Conservation (phyloP, 2,797 vertebrate species). For the Rhinatrema bivittatum region DNA sequence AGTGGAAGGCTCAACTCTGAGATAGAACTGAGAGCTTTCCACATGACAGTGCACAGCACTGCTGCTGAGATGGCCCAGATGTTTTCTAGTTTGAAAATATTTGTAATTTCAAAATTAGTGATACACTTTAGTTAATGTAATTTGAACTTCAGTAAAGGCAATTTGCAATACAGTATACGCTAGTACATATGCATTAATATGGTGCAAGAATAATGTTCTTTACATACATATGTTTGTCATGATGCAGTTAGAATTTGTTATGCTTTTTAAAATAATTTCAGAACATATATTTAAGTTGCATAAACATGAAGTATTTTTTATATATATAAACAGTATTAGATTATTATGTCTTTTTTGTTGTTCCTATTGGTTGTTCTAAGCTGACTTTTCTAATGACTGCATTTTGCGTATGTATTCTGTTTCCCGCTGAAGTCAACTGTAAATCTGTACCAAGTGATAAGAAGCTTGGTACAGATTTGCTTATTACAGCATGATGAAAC, state of each 20-base stretch:
- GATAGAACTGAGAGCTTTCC: not conserved
- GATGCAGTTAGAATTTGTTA: slow-evolving; percentile 12
- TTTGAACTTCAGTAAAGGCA: not conserved
- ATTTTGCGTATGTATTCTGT: slow-evolving; percentile 6
- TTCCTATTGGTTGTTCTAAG: slow-evolving; percentile 28
- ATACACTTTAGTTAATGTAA: not conserved
- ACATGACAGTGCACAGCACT: not conserved
- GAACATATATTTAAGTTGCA: slow-evolving; percentile 49
- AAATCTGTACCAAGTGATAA: slow-evolving; percentile 16
- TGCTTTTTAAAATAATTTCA: slow-evolving; percentile 11
- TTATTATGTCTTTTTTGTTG: slow-evolving; percentile 20
- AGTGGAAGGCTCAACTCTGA: not conserved
- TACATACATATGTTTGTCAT: not conserved
- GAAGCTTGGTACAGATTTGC: too few species aligned
- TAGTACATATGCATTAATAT: slow-evolving; percentile 16
- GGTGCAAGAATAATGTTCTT: not conserved
- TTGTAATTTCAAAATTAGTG: slow-evolving; percentile 5
- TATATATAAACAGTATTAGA: slow-evolving; percentile 78
- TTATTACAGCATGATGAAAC: slow-evolving; percentile 25
- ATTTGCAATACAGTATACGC: not conserved
- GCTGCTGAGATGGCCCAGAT: not conserved
- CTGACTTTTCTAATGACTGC: slow-evolving; percentile 13
- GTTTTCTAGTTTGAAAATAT: slow-evolving; percentile 2
- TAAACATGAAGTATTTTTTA: slow-evolving; percentile 63
- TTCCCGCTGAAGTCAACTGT: slow-evolving; percentile 5